Percentiles rank a stretch among this genome's conserved stretches.
These are phyloP conservation scores for Prosapia bicincta DNA, from an alignment of 2,888 invertebrate species.

Conservation along the genomic window DNA sequence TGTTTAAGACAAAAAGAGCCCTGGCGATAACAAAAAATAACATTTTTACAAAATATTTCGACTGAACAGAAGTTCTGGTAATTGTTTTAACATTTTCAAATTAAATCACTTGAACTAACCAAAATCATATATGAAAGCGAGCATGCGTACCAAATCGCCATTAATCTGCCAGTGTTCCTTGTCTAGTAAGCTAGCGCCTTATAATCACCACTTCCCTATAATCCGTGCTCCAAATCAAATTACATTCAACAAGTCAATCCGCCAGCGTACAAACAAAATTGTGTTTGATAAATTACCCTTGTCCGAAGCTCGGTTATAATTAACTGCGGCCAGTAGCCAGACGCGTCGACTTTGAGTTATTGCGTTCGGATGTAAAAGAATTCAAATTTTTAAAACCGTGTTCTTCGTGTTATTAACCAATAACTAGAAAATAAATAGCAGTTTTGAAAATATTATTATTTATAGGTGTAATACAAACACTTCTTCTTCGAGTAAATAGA, in stretches of 20 bases:
- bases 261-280: not conserved
- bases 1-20: no score
- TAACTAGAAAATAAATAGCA: not conserved
- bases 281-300: not conserved
- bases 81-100: no score
- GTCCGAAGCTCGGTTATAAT: not conserved
- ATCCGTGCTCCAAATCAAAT: not conserved
- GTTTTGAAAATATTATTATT: not conserved
- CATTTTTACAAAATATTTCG: no score
- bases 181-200: constrained; percentile 2
- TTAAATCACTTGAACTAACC: no score
- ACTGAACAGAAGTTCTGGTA: no score
- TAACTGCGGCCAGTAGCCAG: not conserved
- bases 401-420: not conserved
- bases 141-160: no score
- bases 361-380: not conserved
- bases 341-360: not conserved
- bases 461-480: not conserved
- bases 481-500: not conserved
- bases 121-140: no score
- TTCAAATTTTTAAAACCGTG: not conserved
- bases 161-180: no score
- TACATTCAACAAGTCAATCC: not conserved
- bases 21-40: no score
- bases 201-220: not conserved